phyloP scores from a whole-genome alignment of 2,888 invertebrate species.

The Chydorus sphaericus region DNA sequence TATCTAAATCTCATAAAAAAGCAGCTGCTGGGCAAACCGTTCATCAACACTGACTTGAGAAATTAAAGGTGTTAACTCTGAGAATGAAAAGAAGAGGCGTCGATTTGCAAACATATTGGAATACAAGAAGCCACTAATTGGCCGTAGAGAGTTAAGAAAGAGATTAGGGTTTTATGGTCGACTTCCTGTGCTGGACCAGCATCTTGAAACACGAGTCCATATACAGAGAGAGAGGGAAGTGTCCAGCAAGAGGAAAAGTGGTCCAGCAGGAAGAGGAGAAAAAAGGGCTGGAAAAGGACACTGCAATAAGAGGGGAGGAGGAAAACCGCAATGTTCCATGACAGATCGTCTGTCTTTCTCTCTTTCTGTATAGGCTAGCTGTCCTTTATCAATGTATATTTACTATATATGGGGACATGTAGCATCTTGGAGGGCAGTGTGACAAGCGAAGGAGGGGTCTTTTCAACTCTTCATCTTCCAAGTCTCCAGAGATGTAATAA shows the following conservation, averaged over 20 bases:
- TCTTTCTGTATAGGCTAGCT: background rate
- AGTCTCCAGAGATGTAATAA: constrained; percentile 4
- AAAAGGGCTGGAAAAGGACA: no score
- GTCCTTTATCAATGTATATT: background rate
- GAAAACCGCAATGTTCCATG: constrained; percentile 5
- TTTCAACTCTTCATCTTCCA: background rate
- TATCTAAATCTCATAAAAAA: background rate
- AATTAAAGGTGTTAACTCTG: background rate
- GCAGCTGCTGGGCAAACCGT: background rate
- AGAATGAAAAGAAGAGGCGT: background rate
- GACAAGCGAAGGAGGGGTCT: background rate
- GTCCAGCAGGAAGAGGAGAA: background rate
- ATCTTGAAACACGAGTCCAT: background rate
- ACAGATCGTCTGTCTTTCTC: background rate
- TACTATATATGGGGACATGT: no score
- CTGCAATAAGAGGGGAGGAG: no score
- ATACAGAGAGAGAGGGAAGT: background rate
- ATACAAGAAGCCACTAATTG: constrained; percentile 1
- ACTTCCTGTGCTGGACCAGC: constrained; percentile 3
- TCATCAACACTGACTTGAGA: background rate
- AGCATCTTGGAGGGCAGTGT: no score
- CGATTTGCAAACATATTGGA: background rate
- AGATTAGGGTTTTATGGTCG: background rate
- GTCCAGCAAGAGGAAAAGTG: background rate
- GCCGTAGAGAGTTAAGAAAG: background rate